Percentiles rank a stretch among this genome's conserved stretches.
Evolutionary conservation across 2,113 vertebrate genomes (phyloP).

Genomic region (Bucco capensis): DNA sequence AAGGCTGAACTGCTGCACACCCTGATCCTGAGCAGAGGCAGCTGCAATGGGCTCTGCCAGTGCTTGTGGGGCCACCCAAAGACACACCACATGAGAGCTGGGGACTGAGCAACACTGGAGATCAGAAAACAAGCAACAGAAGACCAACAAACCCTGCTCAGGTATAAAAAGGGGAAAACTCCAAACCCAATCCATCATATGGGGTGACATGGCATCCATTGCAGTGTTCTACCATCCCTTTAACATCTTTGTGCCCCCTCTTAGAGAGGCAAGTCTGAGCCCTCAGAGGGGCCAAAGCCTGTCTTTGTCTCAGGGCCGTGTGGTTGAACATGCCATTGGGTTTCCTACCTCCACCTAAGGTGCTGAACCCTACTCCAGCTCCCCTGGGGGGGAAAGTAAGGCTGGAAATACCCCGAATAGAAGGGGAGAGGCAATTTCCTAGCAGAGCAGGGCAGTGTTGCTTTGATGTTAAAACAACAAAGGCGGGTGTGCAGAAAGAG

Average conservation of each 20-base stretch:
- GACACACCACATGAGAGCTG: fast-evolving
- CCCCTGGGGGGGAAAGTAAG: fast-evolving
- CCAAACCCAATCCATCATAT: neutral
- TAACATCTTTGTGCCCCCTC: fast-evolving
- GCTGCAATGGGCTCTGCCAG: neutral
- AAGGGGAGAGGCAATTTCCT: neutral
- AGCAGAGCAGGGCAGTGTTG: neutral
- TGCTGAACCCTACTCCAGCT: fast-evolving
- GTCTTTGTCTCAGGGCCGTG: fast-evolving
- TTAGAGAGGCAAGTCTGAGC: too few relatives aligned
- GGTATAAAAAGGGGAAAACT: neutral
- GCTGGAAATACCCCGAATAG: neutral
- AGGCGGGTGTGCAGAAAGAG: neutral
- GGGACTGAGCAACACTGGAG: neutral
- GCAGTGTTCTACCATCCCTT: fast-evolving
- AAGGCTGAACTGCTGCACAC: neutral
- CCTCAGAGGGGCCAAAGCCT: neutral
- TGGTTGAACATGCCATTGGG: fast-evolving
- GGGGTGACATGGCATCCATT: fast-evolving
- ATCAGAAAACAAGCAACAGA: neutral
- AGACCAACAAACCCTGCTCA: fast-evolving
- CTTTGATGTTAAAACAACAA: slow-evolving; percentile 66
- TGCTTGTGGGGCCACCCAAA: neutral
- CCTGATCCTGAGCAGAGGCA: neutral
- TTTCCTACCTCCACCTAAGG: neutral